A percentile compares a stretch with the other conserved stretches of the same genome.
These are phyloP conservation scores for Monomorium pharaonis DNA, from an alignment of 1,140 invertebrate species.

Conservation along the genomic window DNA sequence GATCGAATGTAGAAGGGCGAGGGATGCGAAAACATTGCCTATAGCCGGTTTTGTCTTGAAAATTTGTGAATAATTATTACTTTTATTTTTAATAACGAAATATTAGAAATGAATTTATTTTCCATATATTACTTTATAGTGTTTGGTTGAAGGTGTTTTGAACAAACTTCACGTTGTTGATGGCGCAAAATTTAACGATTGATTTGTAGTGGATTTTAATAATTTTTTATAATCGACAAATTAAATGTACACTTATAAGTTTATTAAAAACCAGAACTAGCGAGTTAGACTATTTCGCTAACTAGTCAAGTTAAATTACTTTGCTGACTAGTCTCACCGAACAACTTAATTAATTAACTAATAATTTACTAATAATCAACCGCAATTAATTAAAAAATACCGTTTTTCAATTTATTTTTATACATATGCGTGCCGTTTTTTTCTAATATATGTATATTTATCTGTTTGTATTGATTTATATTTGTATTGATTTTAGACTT, in stretches of 20 bases:
- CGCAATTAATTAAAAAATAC: constrained; percentile 1
- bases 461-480: background rate
- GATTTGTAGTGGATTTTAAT: background rate
- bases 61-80: background rate
- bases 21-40: background rate
- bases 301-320: background rate
- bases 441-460: background rate
- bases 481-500: background rate
- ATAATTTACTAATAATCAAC: background rate
- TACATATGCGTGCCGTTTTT: background rate
- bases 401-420: background rate
- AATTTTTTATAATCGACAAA: background rate
- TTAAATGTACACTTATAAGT: background rate
- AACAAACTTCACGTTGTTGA: background rate
- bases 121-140: background rate
- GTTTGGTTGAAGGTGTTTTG: background rate
- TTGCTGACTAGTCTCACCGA: background rate
- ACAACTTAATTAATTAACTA: background rate
- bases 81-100: background rate
- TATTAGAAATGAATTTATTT: background rate
- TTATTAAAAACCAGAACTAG: background rate
- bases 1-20: constrained; percentile 39
- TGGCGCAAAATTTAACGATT: background rate
- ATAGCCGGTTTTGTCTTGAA: background rate
- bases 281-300: background rate